A percentile compares a stretch with the other conserved stretches of the same genome.
Evolutionary conservation across 2,797 vertebrate species (phyloP).

Genomic region (Dendrocincla fuliginosa): DNA sequence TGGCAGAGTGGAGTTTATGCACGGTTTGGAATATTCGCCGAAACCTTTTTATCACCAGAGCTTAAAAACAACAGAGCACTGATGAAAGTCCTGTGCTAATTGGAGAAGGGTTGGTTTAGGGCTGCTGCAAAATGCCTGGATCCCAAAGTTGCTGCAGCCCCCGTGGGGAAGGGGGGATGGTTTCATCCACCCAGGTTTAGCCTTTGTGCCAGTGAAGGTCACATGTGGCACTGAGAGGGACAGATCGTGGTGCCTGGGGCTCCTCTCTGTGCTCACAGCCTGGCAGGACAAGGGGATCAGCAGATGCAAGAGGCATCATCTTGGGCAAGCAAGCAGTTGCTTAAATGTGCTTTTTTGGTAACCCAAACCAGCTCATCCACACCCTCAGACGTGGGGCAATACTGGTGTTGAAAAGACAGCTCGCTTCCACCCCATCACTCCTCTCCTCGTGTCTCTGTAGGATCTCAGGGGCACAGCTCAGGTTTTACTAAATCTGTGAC

Average conservation of each 20-base stretch:
- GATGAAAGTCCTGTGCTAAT: not conserved
- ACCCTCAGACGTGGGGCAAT: not conserved
- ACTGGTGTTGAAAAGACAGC: accelerated
- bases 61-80: not conserved
- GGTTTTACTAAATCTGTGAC: not conserved
- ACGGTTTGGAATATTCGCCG: not conserved
- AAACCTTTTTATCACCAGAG: not conserved
- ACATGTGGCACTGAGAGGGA: not conserved
- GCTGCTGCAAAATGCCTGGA: not conserved
- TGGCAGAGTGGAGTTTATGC: not conserved
- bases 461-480: not conserved
- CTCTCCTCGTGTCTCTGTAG: not conserved
- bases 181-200: not conserved
- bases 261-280: not conserved
- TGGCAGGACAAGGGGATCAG: not conserved
- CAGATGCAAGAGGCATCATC: not conserved
- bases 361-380: not conserved
- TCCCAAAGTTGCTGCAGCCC: not conserved
- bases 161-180: accelerated
- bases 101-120: not conserved
- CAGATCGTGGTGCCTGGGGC: not conserved
- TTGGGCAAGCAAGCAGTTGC: not conserved
- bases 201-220: accelerated
- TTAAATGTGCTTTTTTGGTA: not conserved
- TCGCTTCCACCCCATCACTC: accelerated